Conservation (phyloP, 2,888 invertebrate species). For the Polymixis lichenea region DNA sequence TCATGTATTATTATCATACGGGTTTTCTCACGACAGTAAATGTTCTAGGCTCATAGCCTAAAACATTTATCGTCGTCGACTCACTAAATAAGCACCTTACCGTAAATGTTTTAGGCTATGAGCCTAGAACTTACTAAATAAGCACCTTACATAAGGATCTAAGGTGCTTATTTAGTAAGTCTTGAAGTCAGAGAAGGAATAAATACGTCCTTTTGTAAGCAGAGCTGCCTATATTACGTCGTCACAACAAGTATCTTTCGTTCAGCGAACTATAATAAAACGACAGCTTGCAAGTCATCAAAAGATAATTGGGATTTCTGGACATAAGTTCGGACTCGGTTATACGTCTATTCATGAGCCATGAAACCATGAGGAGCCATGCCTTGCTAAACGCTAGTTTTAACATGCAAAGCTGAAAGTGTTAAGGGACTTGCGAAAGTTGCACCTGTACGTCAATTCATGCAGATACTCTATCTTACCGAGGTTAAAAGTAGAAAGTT, state of each 20-base stretch:
- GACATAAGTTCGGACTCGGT: not conserved
- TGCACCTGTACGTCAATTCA: constrained; percentile 55
- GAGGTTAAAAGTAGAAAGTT: constrained; percentile 57
- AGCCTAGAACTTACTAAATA: no score
- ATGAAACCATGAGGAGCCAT: not conserved
- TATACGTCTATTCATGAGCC: not conserved
- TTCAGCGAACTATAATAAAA: not conserved
- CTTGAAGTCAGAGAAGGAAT: not conserved
- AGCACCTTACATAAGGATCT: not conserved
- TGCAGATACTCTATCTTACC: constrained; percentile 25
- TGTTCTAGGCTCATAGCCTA: not conserved
- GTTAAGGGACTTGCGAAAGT: constrained; percentile 57
- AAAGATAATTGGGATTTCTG: not conserved
- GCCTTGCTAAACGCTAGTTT: constrained; percentile 17
- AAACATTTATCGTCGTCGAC: not conserved
- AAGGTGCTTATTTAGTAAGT: not conserved
- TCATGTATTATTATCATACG: not conserved
- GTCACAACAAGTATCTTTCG: not conserved
- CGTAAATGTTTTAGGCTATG: no score
- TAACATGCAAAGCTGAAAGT: constrained; percentile 36
- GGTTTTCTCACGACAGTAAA: constrained; percentile 2
- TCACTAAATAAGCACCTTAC: no score
- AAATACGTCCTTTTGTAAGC: constrained; percentile 19
- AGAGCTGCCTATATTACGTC: not conserved
- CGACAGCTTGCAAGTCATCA: not conserved